These are phyloP conservation scores for Cataglyphis altisquamis DNA, from an alignment of 2,888 invertebrate species.

Conservation along the genomic window DNA sequence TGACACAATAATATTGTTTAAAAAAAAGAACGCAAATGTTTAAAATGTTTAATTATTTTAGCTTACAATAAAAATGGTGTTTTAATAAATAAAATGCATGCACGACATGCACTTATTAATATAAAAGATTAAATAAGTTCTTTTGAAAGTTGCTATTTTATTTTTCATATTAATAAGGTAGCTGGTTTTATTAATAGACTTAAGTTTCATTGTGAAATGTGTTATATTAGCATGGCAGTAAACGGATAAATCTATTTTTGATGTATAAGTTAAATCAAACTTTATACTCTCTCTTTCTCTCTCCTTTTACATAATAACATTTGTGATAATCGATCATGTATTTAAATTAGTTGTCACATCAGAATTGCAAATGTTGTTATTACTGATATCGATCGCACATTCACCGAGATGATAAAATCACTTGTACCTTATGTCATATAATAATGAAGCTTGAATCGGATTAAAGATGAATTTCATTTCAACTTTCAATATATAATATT, in stretches of 20 bases:
- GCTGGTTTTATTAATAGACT: conserved; percentile 7
- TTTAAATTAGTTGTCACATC: conserved; percentile 49
- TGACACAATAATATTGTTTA: not conserved
- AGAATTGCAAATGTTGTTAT: conserved; percentile 50
- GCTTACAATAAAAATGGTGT: not conserved
- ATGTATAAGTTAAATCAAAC: conserved; percentile 25
- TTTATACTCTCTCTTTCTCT: not conserved
- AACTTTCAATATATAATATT: conserved; percentile 8
- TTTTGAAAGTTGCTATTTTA: not conserved
- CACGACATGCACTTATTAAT: not conserved
- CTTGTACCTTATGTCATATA: conserved; percentile 6
- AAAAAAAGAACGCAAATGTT: not conserved
- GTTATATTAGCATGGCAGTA: not conserved
- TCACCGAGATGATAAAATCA: conserved; percentile 38
- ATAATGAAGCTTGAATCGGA: conserved; percentile 7
- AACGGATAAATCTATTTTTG: not conserved
- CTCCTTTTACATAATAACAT: conserved; percentile 32
- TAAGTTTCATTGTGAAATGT: conserved; percentile 8
- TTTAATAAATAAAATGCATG: not conserved
- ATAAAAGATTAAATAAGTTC: not conserved
- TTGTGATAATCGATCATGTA: conserved; percentile 44
- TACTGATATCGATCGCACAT: conserved; percentile 46
- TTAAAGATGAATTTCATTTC: conserved; percentile 1
- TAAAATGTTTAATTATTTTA: not conserved
- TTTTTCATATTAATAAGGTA: conserved; percentile 5